These are phyloP conservation scores for Eristalis intricaria DNA, from an alignment of 2,888 invertebrate genomes.

Conservation along the genomic window DNA sequence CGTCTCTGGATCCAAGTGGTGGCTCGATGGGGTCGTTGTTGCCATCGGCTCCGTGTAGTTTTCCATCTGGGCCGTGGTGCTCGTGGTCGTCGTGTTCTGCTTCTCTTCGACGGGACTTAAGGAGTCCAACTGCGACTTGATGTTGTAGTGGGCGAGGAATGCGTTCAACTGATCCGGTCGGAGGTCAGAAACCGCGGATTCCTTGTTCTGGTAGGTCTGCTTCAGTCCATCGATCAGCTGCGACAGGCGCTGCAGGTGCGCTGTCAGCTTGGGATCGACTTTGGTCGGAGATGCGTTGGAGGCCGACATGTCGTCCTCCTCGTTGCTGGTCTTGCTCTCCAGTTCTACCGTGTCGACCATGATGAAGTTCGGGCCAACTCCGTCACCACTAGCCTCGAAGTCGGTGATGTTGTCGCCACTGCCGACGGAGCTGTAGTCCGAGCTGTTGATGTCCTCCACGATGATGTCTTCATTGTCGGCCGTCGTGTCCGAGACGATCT, in stretches of 20 bases:
- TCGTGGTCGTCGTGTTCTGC: neutral
- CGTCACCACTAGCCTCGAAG: conserved; percentile 79
- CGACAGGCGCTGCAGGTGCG: conserved; percentile 79
- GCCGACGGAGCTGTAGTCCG: conserved; percentile 68
- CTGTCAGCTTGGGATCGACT: conserved; percentile 78
- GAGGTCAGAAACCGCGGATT: conserved; percentile 75
- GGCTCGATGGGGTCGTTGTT: conserved; percentile 45
- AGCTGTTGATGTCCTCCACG: neutral
- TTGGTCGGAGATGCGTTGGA: conserved; percentile 60
- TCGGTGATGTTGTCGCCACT: conserved; percentile 64
- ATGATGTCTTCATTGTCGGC: neutral
- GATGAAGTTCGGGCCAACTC: conserved; percentile 73
- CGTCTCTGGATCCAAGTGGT: conserved; percentile 76
- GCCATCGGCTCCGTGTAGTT: neutral
- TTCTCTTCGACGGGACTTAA: conserved; percentile 73
- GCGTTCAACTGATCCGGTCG: conserved; percentile 81
- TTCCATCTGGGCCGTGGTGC: conserved; percentile 62
- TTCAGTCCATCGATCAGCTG: conserved; percentile 80
- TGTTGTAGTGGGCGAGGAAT: conserved; percentile 80
- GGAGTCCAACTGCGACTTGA: conserved; percentile 78
- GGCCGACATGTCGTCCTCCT: conserved; percentile 15
- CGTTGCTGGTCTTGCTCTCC: conserved; percentile 38
- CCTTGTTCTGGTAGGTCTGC: conserved; percentile 77
- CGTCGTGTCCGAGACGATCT: conserved; percentile 36
- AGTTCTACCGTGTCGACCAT: conserved; percentile 25